Evolutionary conservation across 2,797 vertebrate genomes (phyloP), one percentile per base, ranked within the genome.

Genomic region (Myiotriccus ornatus): DNA sequence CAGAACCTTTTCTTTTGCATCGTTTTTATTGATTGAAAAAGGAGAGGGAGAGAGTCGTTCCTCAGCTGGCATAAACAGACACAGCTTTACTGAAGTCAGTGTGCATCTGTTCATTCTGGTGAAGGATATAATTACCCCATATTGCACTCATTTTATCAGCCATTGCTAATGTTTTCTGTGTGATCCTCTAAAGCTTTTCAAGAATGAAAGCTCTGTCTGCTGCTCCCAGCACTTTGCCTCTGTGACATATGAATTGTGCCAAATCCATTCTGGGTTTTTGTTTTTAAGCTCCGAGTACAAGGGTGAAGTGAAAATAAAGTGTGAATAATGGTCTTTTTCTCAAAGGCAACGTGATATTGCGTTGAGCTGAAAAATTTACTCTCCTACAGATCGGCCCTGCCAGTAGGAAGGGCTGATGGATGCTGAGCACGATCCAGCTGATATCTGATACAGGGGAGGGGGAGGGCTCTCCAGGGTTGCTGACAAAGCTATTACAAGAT

Each of bases 291-390:
- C 88, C 1, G 35, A 93, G 76, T 76, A 91, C 69, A 92, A 92
- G 87, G 73, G 34, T 92, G 91, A 97, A 96, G 95, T 95, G 94
- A 96, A 95, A 97, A 97, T 95, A 91, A 97, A 95, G 91, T 93
- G 93, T 92, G 93, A 94, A 93, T 93, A 95, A 93, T 95, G 88
- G 67, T 76, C 86, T 90, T 95, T 89, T 77, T 90, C 76, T 95
- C 79, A 91, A 91, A 96, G 84, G 79, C 92, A 87, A 85, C 46
- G 78, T 95, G 94, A 84, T 94, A 67, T 11, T 78, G 75, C 2
- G 7, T 82, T 92, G 70, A 70, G 75, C 86, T 89, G 94, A 82
- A 89, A 95, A 97, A 95, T 80, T 84, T 76, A 41, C 63, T 90
- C 85, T 93, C 55, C 2, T 90, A 63, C 70, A 90, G 90, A 94